phyloP scores from a whole-genome alignment of 2,113 vertebrate species.

The Leucopsar rothschildi region DNA sequence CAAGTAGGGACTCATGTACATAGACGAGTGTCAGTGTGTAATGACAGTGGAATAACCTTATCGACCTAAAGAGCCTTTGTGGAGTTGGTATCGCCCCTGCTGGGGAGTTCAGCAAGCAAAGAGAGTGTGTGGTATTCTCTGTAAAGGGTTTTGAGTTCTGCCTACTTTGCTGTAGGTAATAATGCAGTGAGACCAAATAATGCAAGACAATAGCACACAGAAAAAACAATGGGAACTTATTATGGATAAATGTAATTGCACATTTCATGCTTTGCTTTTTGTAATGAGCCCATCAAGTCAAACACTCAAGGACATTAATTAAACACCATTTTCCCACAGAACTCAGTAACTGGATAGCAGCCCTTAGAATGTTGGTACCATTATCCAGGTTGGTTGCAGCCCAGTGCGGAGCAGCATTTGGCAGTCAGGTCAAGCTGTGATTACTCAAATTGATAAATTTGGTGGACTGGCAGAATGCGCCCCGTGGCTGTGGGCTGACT shows the following conservation, averaged over 20 bases:
- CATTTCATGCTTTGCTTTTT: slow-evolving; percentile 20
- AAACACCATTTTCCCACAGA: background rate
- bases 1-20: background rate
- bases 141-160: background rate
- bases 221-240: background rate
- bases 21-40: background rate
- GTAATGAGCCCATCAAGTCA: background rate
- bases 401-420: background rate
- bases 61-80: background rate
- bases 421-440: background rate
- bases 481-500: background rate
- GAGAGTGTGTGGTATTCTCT: background rate
- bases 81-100: background rate
- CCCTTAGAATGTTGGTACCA: background rate
- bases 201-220: background rate
- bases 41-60: background rate
- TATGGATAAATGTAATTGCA: background rate
- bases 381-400: background rate
- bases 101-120: background rate
- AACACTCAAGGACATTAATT: background rate
- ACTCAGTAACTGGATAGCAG: background rate
- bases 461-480: background rate
- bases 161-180: background rate
- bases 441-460: background rate
- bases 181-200: background rate